Evolutionary conservation across 1,140 invertebrate species (phyloP).

Genomic region (Akabosia matsudoensis): DNA sequence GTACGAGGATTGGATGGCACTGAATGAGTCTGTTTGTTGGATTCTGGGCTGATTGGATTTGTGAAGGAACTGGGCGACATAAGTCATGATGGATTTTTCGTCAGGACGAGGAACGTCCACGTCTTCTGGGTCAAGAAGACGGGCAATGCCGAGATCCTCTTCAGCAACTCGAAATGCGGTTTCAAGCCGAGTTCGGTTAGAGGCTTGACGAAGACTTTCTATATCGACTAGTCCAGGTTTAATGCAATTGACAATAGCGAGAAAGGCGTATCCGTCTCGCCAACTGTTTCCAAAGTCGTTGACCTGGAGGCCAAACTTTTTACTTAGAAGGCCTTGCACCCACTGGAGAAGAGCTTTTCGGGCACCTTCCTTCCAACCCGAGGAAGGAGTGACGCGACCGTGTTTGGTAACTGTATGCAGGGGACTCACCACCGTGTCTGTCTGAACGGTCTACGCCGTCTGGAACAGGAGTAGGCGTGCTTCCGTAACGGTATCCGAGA

Average conservation of each 20-base stretch:
- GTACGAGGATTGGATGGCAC: slow-evolving; percentile 74
- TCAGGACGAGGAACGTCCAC: slow-evolving; percentile 96
- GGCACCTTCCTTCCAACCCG: slow-evolving; percentile 81
- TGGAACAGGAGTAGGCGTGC: slow-evolving; percentile 51
- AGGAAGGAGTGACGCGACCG: slow-evolving; percentile 49
- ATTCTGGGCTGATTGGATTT: slow-evolving; percentile 79
- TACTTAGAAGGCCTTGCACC: slow-evolving; percentile 88
- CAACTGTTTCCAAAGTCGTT: slow-evolving; percentile 92
- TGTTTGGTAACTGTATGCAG: slow-evolving; percentile 32
- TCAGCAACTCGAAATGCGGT: slow-evolving; percentile 93
- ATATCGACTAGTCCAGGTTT: slow-evolving; percentile 88
- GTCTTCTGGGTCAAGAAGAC: slow-evolving; percentile 90
- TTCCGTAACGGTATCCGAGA: slow-evolving; percentile 71
- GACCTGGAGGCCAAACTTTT: slow-evolving; percentile 81
- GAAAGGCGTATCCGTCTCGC: slow-evolving; percentile 94
- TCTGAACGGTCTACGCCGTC: slow-evolving; percentile 60
- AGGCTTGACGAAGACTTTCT: slow-evolving; percentile 69
- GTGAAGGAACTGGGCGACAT: slow-evolving; percentile 96
- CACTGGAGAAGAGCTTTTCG: slow-evolving; percentile 88
- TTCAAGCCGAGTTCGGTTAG: slow-evolving; percentile 78
- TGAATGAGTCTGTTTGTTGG: slow-evolving; percentile 64
- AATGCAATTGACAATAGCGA: slow-evolving; percentile 93
- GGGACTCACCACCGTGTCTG: slow-evolving; percentile 38
- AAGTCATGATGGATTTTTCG: slow-evolving; percentile 99
- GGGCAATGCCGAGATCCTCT: slow-evolving; percentile 84